Conservation (phyloP, 1,140 invertebrate species). For the Cyclargus thomasi region DNA sequence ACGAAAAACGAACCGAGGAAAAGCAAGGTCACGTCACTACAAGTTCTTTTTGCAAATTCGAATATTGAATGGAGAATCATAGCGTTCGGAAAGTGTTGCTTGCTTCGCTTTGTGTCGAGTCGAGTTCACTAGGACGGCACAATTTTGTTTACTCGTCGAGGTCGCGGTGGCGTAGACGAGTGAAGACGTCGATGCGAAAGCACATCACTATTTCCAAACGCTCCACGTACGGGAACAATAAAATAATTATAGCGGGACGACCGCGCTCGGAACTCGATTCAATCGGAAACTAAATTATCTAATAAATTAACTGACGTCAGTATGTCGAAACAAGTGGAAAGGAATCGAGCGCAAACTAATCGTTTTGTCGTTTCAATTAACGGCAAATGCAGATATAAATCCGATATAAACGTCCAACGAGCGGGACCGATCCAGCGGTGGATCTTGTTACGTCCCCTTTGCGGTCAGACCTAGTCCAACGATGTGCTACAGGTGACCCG, state of each 20-base stretch:
- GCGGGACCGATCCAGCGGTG: conserved; percentile 26
- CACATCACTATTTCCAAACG: no score
- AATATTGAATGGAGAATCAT: conserved; percentile 70
- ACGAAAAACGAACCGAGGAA: conserved; percentile 64
- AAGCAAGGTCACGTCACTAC: conserved; percentile 68
- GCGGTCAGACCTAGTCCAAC: conserved; percentile 14
- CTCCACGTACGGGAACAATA: no score
- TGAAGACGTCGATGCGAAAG: no score
- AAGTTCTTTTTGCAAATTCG: conserved; percentile 66
- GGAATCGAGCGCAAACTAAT: conserved; percentile 51
- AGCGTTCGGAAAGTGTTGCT: conserved; percentile 46
- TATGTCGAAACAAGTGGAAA: conserved; percentile 45
- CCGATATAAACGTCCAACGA: conserved; percentile 31
- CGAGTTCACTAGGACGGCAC: conserved; percentile 50
- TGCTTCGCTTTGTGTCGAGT: conserved; percentile 37
- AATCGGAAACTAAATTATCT: conserved; percentile 55
- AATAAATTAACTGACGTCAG: conserved; percentile 54
- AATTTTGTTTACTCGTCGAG: conserved; percentile 29
- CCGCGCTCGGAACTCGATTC: conserved; percentile 23
- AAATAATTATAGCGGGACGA: background rate
- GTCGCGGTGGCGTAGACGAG: conserved; percentile 9
- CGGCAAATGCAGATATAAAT: conserved; percentile 53
- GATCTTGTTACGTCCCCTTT: conserved; percentile 30
- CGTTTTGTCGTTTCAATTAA: conserved; percentile 60
- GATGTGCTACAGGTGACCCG: background rate